Conservation (phyloP, 2,888 invertebrate species). For the Anorthoa munda region DNA sequence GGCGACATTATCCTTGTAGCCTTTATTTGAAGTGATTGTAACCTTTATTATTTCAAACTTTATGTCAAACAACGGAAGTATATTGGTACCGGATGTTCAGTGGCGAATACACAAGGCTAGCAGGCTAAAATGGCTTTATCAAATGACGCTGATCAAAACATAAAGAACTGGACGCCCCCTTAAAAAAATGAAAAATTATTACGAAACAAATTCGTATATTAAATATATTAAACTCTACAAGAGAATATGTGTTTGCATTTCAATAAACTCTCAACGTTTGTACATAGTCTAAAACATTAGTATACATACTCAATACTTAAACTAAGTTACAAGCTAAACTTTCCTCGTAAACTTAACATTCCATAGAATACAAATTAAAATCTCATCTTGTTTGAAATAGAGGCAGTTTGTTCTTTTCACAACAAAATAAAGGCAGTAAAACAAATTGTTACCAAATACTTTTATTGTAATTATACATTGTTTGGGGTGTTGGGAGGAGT, state of each 20-base stretch:
- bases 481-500: constrained; percentile 68
- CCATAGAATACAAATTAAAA: constrained; percentile 69
- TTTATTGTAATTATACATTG: constrained; percentile 67
- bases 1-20: constrained; percentile 19
- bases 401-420: constrained; percentile 73
- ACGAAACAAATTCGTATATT: constrained; percentile 38
- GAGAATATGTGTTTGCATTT: constrained; percentile 40
- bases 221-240: constrained; percentile 54
- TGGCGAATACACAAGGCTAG: neutral
- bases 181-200: constrained; percentile 11
- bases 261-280: constrained; percentile 51
- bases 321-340: constrained; percentile 57
- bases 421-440: constrained; percentile 68
- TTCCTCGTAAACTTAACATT: constrained; percentile 64
- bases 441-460: constrained; percentile 71
- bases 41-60: neutral
- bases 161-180: constrained; percentile 9
- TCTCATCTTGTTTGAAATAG: constrained; percentile 73
- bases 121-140: neutral
- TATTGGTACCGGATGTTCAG: constrained; percentile 16
- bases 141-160: constrained; percentile 42
- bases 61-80: neutral
- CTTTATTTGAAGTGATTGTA: neutral
- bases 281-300: constrained; percentile 59
- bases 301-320: constrained; percentile 56